Evolutionary conservation across 2,797 vertebrate genomes (phyloP), one percentile per base, ranked within the genome.

Genomic region (Fringilla coelebs): DNA sequence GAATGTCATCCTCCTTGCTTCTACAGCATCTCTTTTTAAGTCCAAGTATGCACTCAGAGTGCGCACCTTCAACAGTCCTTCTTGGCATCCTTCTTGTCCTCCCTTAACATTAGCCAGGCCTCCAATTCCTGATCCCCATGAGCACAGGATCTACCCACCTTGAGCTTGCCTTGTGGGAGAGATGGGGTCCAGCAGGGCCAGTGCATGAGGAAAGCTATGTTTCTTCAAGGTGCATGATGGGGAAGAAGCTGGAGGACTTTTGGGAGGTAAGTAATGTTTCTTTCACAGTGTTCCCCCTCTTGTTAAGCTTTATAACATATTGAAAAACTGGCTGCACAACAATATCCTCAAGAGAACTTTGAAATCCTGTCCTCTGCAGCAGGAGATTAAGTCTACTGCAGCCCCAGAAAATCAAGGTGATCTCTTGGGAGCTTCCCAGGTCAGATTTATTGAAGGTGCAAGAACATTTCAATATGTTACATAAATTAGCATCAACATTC

Each of bases 61-160:
- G 31, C 0, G 0, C 12, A 43, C 58, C 61, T 29, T 29, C 38
- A 73, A 1, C 2, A 0, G 14, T 41, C 16, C 15, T 73, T 89
- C 25, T 62, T 85, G 24, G 24, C 41, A 41, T 41, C 41, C 41
- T 41, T 41, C 41, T 41, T 41, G 17, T 55, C 13, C 13, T 77
- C 41, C 22, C 14, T 75, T n/a, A 54, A 67, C 16, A 5, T 38
- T 32, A 70, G 51, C 48, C 2, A 2, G 71, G 19, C 40, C 38
- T 77, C 13, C 61, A 12, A 25, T 46, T 31, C 8, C 7, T 49
- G 28, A 34, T 55, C 7, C 41, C 25, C 10, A 11, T 38, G 43
- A 88, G 26, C 20, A 36, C 9, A 43, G 41, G 19, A 8, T 48
- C 75, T 85, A 24, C 13, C 11, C 12, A 7, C 28, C 17, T 40